These are phyloP conservation scores for Neolamprologus brichardi DNA, from an alignment of 2,113 vertebrate species.

Conservation along the genomic window DNA sequence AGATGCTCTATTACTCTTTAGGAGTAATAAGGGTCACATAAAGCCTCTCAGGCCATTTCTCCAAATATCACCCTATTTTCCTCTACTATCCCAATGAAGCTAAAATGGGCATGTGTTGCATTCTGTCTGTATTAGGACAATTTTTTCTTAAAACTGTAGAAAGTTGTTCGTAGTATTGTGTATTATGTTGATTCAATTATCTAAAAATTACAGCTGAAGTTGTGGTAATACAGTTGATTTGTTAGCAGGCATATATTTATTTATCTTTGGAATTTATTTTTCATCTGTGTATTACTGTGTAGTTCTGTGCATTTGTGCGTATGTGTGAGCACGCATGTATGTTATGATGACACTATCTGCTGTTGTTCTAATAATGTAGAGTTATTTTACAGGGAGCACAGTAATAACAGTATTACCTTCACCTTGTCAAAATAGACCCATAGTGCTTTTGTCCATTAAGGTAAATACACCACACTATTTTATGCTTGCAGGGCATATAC, in stretches of 20 bases:
- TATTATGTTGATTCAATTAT: background rate
- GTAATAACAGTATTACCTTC: conserved; percentile 37
- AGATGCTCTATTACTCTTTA: conserved; percentile 21
- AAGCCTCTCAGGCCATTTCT: conserved; percentile 30
- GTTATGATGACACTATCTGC: conserved; percentile 4
- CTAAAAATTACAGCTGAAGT: background rate
- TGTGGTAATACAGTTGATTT: background rate
- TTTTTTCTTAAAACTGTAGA: background rate
- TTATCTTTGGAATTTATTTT: background rate
- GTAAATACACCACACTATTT: conserved; percentile 29
- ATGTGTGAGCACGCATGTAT: background rate
- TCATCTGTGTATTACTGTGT: background rate
- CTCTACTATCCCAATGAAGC: background rate
- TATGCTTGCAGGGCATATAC: background rate
- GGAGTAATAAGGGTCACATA: conserved; percentile 30
- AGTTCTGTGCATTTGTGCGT: background rate
- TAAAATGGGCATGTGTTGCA: background rate
- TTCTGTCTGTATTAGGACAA: background rate
- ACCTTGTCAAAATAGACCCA: conserved; percentile 35
- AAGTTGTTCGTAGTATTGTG: background rate
- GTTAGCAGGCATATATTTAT: background rate
- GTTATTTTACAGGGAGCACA: conserved; percentile 28
- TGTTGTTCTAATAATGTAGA: conserved; percentile 4
- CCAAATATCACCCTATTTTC: conserved; percentile 35
- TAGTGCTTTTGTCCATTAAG: conserved; percentile 34